These are phyloP conservation scores for Oreochromis tanganicae DNA, from an alignment of 2,113 vertebrate genomes.

Conservation along the genomic window DNA sequence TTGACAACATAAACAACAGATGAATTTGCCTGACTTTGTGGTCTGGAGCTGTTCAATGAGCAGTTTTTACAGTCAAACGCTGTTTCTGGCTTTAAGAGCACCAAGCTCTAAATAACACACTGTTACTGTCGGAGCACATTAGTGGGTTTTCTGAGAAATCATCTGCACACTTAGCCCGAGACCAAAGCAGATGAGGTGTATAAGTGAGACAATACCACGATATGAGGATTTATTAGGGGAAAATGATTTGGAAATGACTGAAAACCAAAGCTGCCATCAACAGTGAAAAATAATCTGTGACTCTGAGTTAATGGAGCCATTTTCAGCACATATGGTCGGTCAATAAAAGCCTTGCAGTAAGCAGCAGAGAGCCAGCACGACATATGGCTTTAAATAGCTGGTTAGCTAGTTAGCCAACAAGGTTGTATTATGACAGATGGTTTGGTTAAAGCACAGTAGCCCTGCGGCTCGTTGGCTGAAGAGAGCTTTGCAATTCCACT, in stretches of 20 bases:
- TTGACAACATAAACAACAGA: not conserved
- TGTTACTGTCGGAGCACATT: not conserved
- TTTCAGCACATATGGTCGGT: not conserved
- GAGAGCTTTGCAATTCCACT: not conserved
- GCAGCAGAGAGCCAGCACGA: not conserved
- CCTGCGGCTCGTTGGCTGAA: not conserved
- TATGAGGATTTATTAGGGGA: not conserved
- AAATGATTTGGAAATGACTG: not conserved
- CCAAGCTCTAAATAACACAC: not conserved
- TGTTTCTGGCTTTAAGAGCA: not conserved
- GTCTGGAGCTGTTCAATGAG: not conserved
- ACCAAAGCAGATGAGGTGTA: not conserved
- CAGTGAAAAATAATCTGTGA: not conserved
- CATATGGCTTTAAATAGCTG: not conserved
- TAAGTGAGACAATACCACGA: not conserved
- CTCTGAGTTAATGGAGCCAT: not conserved
- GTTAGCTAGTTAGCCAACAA: constrained; percentile 1
- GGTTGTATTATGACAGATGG: constrained; percentile 11
- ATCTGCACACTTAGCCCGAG: accelerated
- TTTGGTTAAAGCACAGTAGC: not conserved
- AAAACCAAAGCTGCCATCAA: not conserved
- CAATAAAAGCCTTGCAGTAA: not conserved
- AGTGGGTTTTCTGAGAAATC: not conserved
- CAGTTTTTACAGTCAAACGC: not conserved
- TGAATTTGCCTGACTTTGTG: not conserved